Evolutionary conservation across 2,888 invertebrate species (phyloP).

Genomic region (Xylophagus ater): DNA sequence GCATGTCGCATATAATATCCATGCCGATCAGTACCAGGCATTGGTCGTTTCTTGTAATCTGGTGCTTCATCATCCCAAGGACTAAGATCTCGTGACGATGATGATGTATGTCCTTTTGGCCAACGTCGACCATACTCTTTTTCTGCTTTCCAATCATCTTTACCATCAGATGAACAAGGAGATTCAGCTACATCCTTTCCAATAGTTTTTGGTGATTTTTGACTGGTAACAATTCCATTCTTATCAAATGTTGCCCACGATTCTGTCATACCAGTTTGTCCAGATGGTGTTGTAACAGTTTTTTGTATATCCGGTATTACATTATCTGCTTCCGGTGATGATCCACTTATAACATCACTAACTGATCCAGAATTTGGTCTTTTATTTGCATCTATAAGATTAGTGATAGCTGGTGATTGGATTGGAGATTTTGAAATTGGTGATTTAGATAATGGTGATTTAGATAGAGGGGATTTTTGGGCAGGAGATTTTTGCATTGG

Average conservation of each 20-base stretch:
- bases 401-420: conserved; percentile 40
- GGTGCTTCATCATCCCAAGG: conserved; percentile 68
- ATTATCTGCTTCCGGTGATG: conserved; percentile 51
- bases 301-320: conserved; percentile 1
- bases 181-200: conserved; percentile 46
- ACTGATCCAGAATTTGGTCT: conserved; percentile 47
- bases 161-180: conserved; percentile 69
- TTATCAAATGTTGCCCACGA: conserved; percentile 51
- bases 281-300: conserved; percentile 11
- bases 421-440: conserved; percentile 17
- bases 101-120: conserved; percentile 53
- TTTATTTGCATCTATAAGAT: conserved; percentile 32
- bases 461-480: conserved; percentile 23
- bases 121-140: conserved; percentile 41
- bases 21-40: conserved; percentile 26
- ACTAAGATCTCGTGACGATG: conserved; percentile 64
- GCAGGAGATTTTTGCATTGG: conserved; percentile 31
- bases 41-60: conserved; percentile 41
- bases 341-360: conserved; percentile 52
- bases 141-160: conserved; percentile 45
- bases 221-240: conserved; percentile 7
- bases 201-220: conserved; percentile 19
- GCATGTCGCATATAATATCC: conserved; percentile 43
- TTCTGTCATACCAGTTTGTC: conserved; percentile 32
- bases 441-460: conserved; percentile 23